phyloP scores from a whole-genome alignment of 2,113 vertebrate species.

The Smithornis capensis region DNA sequence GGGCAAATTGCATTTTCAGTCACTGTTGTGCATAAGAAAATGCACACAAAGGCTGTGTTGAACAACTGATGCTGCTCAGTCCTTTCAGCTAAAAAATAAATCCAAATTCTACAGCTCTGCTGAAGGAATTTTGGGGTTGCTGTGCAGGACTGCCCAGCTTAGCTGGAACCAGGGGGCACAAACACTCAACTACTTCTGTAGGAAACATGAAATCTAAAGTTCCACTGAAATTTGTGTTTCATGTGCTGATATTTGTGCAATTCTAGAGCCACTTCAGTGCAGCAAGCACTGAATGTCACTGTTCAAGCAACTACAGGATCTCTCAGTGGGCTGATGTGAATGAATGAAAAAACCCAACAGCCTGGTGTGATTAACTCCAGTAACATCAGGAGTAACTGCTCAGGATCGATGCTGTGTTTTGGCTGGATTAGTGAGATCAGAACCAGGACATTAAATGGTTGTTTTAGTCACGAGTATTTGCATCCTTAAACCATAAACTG shows the following conservation, averaged over 20 bases:
- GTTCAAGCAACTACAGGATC: not conserved
- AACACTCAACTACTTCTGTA: not conserved
- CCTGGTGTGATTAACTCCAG: not conserved
- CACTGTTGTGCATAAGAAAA: not conserved
- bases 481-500: not conserved
- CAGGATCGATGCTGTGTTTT: not conserved
- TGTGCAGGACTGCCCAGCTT: not conserved
- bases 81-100: not conserved
- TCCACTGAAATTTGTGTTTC: not conserved
- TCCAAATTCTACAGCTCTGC: not conserved
- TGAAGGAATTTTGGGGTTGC: not conserved
- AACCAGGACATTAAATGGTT: not conserved
- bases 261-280: not conserved
- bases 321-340: not conserved
- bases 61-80: not conserved
- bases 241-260: rapidly evolving
- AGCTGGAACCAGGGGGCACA: not conserved
- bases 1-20: not conserved
- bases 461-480: not conserved
- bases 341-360: not conserved
- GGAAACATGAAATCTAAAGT: not conserved
- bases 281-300: not conserved
- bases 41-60: not conserved
- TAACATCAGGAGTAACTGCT: not conserved
- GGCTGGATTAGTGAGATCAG: not conserved